Percentiles rank a stretch among this genome's conserved stretches.
These are phyloP conservation scores for Bathybates hornii DNA, from an alignment of 2,113 vertebrate genomes.

Conservation along the genomic window DNA sequence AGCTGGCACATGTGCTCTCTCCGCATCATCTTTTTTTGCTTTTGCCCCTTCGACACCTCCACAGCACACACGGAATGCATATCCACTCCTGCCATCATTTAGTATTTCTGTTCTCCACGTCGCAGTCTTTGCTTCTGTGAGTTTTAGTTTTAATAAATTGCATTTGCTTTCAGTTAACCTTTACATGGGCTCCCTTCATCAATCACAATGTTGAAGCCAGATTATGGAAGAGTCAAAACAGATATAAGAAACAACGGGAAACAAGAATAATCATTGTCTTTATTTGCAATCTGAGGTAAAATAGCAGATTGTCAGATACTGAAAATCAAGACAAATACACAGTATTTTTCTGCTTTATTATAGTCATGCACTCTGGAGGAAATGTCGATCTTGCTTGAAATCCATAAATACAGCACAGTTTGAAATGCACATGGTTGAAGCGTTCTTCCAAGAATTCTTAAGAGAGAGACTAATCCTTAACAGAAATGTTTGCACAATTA, in stretches of 20 bases:
- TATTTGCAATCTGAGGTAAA: not conserved
- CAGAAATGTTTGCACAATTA: constrained; percentile 55
- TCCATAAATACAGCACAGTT: not conserved
- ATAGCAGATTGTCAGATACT: not conserved
- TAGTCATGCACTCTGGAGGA: not conserved
- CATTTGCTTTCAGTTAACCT: not conserved
- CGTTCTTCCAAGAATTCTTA: constrained; percentile 40
- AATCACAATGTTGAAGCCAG: not conserved
- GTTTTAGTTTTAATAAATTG: not conserved
- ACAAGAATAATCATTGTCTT: not conserved
- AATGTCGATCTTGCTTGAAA: constrained; percentile 14
- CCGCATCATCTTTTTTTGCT: not conserved
- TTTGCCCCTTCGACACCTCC: not conserved
- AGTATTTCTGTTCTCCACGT: not conserved
- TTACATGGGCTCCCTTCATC: not conserved
- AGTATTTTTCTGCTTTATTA: not conserved
- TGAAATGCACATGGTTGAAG: constrained; percentile 27
- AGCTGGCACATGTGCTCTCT: not conserved
- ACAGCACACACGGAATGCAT: not conserved
- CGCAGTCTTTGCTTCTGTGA: not conserved
- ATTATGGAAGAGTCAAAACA: not conserved
- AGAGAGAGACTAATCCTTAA: constrained; percentile 48
- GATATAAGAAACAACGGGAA: not conserved
- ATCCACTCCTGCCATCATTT: not conserved
- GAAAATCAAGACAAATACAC: constrained; percentile 19